phyloP scores from a whole-genome alignment of 2,113 vertebrate genomes.

The human region DNA sequence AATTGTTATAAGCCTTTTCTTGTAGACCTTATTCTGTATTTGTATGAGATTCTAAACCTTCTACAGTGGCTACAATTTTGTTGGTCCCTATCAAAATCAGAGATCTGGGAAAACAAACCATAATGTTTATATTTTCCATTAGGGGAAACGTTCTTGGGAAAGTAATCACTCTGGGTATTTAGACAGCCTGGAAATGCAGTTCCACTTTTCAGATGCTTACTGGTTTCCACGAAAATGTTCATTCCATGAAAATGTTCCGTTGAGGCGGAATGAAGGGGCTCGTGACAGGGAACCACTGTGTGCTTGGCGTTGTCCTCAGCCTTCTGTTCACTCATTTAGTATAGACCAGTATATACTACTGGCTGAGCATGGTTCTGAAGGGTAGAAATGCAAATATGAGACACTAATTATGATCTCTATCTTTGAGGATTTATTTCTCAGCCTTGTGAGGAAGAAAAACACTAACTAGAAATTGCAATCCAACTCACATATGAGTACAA shows the following conservation, averaged over 20 bases:
- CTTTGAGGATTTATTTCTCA: background rate
- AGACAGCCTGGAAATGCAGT: background rate
- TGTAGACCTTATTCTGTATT: background rate
- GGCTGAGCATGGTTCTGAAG: background rate
- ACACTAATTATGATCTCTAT: background rate
- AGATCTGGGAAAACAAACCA: background rate
- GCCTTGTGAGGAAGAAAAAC: background rate
- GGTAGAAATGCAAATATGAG: background rate
- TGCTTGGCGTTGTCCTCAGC: background rate
- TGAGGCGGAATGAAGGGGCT: background rate
- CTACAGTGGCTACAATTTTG: background rate
- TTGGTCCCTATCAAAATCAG: background rate
- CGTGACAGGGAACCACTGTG: background rate
- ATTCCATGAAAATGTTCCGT: background rate
- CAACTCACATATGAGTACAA: background rate
- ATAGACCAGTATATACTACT: background rate
- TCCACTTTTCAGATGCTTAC: background rate
- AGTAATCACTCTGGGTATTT: background rate
- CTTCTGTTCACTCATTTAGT: background rate
- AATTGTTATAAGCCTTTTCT: background rate
- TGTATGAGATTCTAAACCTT: background rate
- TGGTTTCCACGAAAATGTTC: conserved; percentile 31
- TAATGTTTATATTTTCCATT: background rate
- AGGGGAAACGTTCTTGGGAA: background rate
- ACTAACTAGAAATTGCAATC: background rate